Conservation (phyloP, 2,797 vertebrate genomes). For the Pseudochaenichthys georgianus region DNA sequence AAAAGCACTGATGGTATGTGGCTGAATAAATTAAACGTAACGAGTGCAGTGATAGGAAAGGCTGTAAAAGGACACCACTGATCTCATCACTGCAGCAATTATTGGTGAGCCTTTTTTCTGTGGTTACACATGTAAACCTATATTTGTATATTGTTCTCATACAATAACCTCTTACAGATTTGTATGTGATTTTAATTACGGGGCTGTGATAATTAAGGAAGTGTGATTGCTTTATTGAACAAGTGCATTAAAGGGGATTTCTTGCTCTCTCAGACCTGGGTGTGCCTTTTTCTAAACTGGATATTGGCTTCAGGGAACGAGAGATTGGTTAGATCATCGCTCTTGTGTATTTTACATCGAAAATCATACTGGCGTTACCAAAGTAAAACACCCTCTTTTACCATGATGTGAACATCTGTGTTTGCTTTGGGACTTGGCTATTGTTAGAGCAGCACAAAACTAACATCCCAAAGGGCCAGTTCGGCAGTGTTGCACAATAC, state of each 20-base stretch:
- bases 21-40: conserved; percentile 58
- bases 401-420: conserved; percentile 82
- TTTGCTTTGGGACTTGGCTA: conserved; percentile 73
- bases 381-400: conserved; percentile 49
- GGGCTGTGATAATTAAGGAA: conserved; percentile 31
- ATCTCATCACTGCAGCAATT: conserved; percentile 68
- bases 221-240: conserved; percentile 66
- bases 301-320: conserved; percentile 67
- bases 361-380: conserved; percentile 56
- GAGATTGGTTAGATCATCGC: conserved; percentile 82
- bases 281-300: conserved; percentile 82
- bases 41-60: conserved; percentile 51
- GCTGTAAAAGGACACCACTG: conserved; percentile 73
- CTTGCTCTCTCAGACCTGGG: conserved; percentile 77
- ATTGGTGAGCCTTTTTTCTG: conserved; percentile 36
- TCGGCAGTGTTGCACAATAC: conserved; percentile 68
- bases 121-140: conserved; percentile 10
- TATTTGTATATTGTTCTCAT: conserved; percentile 4
- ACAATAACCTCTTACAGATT: background rate
- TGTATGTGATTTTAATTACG: conserved; percentile 19
- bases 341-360: conserved; percentile 69
- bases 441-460: conserved; percentile 57
- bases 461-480: conserved; percentile 59
- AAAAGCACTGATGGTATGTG: conserved; percentile 44
- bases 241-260: conserved; percentile 77